Base-by-base conservation (phyloP, 1,140 invertebrate species). In the Hylyphantes graminicola region DNA sequence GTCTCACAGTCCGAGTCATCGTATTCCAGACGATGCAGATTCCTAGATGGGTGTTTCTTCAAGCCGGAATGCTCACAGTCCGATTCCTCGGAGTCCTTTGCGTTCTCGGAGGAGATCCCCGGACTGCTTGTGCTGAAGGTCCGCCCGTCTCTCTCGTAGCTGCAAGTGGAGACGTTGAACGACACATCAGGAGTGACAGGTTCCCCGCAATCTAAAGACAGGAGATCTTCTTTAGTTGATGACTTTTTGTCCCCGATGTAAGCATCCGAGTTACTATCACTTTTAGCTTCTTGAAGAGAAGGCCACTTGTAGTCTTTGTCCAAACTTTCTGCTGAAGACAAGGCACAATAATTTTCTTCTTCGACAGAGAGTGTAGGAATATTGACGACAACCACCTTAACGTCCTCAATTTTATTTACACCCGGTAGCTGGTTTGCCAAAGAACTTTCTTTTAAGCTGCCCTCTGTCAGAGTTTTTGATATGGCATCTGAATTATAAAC, bases 141-240 rank as follows among this genome's bases (percentile, higher is more conserved):
- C 21, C 50, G 51, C 17, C 54, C 11, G 0, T 74, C 72, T 35
- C 57, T 74, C 15, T 55, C 72, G 19, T 74, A 74, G 48, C 72
- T 74, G 48, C 72, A 74, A 57, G 11, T 74, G 17, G 72, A 74
- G 15, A 74, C 72, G 51, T 74, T 74, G 10, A 74, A 57, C 15
- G 72, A 74, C 17, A 74, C 72, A 35, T 74, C 72, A 15, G 72
- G 72, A 1, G 72, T 74, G 7, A 74, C 51, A 10, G 72, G 19
- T 74, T 74, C 72, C 8, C 54, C 72, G 51, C n/a, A 74, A 10
- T 74, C 54, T 13, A 48, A 57, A 15, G 54, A 74, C 10, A 10
- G 53, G 48, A 35, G 7, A 15, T 74, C 54, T 53, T 70, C 68
- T 6, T 7, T 70, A 53, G 50, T n/a, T 6, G 51, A 48, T 53